These are phyloP conservation scores for Catharus minimus DNA, from an alignment of 2,113 vertebrate genomes.

Conservation along the genomic window DNA sequence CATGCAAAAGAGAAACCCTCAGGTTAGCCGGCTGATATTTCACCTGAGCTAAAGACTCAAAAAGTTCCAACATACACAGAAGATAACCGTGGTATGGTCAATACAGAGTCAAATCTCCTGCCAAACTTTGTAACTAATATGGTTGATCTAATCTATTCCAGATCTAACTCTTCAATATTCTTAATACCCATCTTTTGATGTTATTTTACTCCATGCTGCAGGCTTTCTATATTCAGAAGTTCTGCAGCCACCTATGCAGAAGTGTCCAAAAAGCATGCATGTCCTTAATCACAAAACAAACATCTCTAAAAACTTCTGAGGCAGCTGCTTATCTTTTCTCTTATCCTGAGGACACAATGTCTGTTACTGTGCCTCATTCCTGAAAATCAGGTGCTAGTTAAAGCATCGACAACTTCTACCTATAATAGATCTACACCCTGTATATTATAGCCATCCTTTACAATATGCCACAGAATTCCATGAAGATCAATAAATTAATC, in stretches of 20 bases:
- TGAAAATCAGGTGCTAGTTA: background rate
- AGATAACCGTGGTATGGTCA: background rate
- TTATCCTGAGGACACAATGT: background rate
- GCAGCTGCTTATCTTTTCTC: background rate
- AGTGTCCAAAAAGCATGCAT: background rate
- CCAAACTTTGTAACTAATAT: background rate
- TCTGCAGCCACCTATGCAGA: background rate
- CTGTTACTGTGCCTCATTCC: background rate
- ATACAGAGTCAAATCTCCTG: background rate
- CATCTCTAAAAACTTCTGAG: background rate
- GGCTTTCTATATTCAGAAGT: background rate
- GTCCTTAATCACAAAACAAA: background rate
- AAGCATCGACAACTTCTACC: background rate
- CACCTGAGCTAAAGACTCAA: background rate
- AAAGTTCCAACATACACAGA: background rate
- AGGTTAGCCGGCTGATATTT: background rate
- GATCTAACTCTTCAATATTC: background rate
- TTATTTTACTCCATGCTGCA: background rate
- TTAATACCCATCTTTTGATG: background rate
- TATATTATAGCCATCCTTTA: background rate
- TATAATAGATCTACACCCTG: background rate
- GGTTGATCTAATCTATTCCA: background rate
- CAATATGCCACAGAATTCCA: background rate
- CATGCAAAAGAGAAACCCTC: background rate
- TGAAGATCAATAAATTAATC: background rate